phyloP scores from a whole-genome alignment of 1,140 invertebrate genomes.

The Euglossa dilemma region DNA sequence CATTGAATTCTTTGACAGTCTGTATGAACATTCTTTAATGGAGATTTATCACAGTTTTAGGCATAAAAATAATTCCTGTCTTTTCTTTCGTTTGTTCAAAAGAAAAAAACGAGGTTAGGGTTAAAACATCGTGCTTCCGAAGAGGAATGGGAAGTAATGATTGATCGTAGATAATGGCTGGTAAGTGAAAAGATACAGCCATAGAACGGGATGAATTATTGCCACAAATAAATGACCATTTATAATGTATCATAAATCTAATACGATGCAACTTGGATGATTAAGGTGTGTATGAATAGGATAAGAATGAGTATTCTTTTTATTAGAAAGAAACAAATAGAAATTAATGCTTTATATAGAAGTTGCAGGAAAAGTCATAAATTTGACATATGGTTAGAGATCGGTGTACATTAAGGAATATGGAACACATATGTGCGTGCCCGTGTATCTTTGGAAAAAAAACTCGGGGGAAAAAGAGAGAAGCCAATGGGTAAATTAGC shows the following conservation, averaged over 20 bases:
- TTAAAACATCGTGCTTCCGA: too few species aligned
- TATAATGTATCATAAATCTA: too few species aligned
- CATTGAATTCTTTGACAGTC: not conserved
- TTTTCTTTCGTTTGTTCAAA: too few species aligned
- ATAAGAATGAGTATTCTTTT: too few species aligned
- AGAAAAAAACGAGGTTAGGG: too few species aligned
- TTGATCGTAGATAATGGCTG: too few species aligned
- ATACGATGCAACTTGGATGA: too few species aligned
- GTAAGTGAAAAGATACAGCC: too few species aligned
- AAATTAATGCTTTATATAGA: not conserved
- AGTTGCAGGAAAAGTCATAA: not conserved
- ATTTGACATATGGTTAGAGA: not conserved
- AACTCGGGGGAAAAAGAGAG: not conserved
- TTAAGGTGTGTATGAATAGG: too few species aligned
- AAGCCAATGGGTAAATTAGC: conserved; percentile 14
- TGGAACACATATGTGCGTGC: not conserved
- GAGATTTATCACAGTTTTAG: not conserved
- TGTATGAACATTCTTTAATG: not conserved
- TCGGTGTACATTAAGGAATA: not conserved
- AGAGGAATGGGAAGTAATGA: too few species aligned
- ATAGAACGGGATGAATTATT: too few species aligned
- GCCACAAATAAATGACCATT: too few species aligned
- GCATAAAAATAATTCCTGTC: not conserved
- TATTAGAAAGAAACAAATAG: not conserved
- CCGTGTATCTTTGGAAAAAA: not conserved